These are phyloP conservation scores for Perccottus glenii DNA, from an alignment of 2,113 vertebrate genomes.

Conservation along the genomic window DNA sequence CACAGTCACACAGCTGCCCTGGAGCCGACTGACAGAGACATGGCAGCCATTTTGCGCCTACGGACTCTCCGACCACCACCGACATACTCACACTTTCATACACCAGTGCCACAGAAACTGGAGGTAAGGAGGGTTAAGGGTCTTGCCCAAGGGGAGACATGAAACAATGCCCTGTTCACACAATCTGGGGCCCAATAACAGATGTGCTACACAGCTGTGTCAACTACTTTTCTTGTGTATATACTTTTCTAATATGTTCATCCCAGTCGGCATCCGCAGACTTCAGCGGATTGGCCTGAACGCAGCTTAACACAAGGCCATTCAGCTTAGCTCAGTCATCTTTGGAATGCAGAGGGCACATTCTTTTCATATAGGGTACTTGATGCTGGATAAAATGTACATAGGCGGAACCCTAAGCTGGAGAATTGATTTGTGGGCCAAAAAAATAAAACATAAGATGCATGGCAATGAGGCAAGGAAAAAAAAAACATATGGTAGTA, in stretches of 20 bases:
- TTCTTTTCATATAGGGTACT: slow-evolving; percentile 62
- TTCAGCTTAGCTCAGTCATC: slow-evolving; percentile 62
- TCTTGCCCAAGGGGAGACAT: not conserved
- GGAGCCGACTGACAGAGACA: no score
- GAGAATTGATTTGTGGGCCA: not conserved
- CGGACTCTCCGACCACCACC: no score
- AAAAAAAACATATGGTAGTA: no score
- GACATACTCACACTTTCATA: no score
- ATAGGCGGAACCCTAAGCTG: slow-evolving; percentile 10
- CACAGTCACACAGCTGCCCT: no score
- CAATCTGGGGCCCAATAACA: not conserved
- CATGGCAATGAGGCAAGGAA: no score
- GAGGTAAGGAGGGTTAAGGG: no score
- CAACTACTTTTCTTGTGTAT: slow-evolving; percentile 35
- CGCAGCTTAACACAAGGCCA: slow-evolving; percentile 47
- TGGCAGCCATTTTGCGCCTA: no score
- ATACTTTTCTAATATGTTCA: slow-evolving; percentile 49
- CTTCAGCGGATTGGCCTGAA: slow-evolving; percentile 61
- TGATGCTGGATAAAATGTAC: slow-evolving; percentile 19
- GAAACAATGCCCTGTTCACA: not conserved
- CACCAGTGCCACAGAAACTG: no score
- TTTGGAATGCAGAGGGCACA: slow-evolving; percentile 67
- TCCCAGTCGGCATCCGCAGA: slow-evolving; percentile 35
- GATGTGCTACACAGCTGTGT: slow-evolving; percentile 49
- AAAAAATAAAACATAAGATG: no score